Evolutionary conservation across 2,113 vertebrate genomes (phyloP), one percentile per base, ranked within the genome.

Genomic region (Chelonoidis abingdonii): DNA sequence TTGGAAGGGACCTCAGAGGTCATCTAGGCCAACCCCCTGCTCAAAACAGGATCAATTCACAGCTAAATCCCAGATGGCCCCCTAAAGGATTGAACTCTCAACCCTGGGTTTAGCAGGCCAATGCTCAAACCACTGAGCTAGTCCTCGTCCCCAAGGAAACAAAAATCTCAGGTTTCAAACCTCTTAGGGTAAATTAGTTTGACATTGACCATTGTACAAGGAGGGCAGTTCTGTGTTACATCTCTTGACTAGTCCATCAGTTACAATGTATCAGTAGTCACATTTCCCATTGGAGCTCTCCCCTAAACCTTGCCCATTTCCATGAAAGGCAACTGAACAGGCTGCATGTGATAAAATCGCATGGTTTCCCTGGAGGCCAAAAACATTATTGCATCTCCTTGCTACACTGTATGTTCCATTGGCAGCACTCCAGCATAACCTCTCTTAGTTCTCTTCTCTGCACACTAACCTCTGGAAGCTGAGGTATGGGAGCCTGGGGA

Each of bases 401-500:
- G 27, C 83, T 92, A 21, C 79, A 88, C 35, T n/a, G 65, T 38
- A 84, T 56, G 8, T 75, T 88, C 29, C 87, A 24, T 52, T 88
- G 93, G 44, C 83, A 93, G 78, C 41, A 76, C 10, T 29, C 24
- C 87, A 84, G 12, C 19, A 92, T 89, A 75, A 88, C 89, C 56
- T 83, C 14, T 59, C 93, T n/a, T 62, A 85, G 86, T 31, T 17
- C 35, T 87, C 89, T 88, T 84, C 8, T 2, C 78, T 69, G 1
- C 22, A 19, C 1, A 2, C 4, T 92, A 65, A 84, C 53, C 69
- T 92, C 31, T 52, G 27, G 56, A 49, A 86, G 56, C 62, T 84
- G 76, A 75, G 81, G 41, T 80, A 62, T 47, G 41, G 93, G 80
- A 89, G 56, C n/a, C 76, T 85, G 84, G 87, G 89, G 80, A 91